Conservation (phyloP, 2,888 invertebrate species). For the Cephus rjabovi region DNA sequence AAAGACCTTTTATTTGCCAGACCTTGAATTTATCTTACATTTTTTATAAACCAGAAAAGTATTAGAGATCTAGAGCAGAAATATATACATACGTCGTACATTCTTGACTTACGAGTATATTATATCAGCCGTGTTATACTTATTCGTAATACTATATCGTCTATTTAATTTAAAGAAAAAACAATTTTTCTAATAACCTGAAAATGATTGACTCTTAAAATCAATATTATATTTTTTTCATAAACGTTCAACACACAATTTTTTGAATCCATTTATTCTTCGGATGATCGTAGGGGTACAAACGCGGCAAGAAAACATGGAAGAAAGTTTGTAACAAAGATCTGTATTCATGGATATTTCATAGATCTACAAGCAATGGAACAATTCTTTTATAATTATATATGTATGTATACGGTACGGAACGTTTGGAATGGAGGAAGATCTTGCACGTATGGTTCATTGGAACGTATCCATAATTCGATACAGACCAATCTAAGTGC, state of each 20-base stretch:
- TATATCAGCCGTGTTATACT: background rate
- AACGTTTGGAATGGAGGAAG: conserved; percentile 34
- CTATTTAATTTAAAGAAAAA: background rate
- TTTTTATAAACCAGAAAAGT: background rate
- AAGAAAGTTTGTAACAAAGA: conserved; percentile 36
- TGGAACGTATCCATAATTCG: conserved; percentile 23
- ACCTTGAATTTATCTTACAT: background rate
- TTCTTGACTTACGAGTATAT: background rate
- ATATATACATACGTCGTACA: background rate
- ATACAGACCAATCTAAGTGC: conserved; percentile 6
- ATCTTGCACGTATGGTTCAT: conserved; percentile 23
- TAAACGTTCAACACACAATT: background rate
- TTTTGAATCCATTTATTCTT: background rate
- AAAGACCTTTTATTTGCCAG: background rate
- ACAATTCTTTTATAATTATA: conserved; percentile 26
- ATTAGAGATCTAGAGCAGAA: background rate
- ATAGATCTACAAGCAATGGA: conserved; percentile 37
- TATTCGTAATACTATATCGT: background rate
- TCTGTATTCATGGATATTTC: conserved; percentile 37
- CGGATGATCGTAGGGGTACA: background rate
- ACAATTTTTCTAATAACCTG: background rate
- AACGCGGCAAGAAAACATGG: background rate
- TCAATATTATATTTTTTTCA: background rate
- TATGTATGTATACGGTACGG: conserved; percentile 27
- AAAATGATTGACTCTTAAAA: background rate